phyloP scores from a whole-genome alignment of 2,888 invertebrate genomes.

The Caenorhabditis zanzibari region DNA sequence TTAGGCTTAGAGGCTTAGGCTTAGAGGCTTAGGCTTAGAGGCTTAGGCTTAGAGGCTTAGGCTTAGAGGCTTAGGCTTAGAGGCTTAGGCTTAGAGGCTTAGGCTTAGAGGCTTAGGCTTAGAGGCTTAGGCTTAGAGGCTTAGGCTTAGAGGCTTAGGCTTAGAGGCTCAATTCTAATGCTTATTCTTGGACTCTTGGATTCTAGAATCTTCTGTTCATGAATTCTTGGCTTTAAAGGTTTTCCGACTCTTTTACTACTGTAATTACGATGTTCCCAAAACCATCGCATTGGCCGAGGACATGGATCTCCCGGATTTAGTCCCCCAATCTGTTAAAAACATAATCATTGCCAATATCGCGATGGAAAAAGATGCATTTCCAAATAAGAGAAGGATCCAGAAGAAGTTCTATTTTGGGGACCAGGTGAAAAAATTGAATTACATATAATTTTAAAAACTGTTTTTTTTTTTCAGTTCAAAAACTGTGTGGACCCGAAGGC shows the following conservation, averaged over 20 bases:
- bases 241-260: constrained; percentile 8
- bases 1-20: too few relatives aligned
- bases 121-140: too few relatives aligned
- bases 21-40: too few relatives aligned
- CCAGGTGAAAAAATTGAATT: background rate
- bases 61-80: too few relatives aligned
- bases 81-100: too few relatives aligned
- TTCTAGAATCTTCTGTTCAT: too few relatives aligned
- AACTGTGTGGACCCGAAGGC: background rate
- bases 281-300: background rate
- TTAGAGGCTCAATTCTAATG: too few relatives aligned
- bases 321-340: background rate
- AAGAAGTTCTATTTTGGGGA: constrained; percentile 10
- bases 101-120: too few relatives aligned
- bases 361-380: background rate
- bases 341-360: constrained; percentile 15
- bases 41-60: too few relatives aligned
- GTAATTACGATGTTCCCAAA: background rate
- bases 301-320: background rate
- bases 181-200: too few relatives aligned
- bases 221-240: background rate
- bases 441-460: background rate
- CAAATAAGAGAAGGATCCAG: background rate
- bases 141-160: too few relatives aligned
- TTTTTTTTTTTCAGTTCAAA: background rate